Evolutionary conservation across 1,140 invertebrate species (phyloP), one percentile per base, ranked within the genome.

Genomic region (Sesamia nonagrioides): DNA sequence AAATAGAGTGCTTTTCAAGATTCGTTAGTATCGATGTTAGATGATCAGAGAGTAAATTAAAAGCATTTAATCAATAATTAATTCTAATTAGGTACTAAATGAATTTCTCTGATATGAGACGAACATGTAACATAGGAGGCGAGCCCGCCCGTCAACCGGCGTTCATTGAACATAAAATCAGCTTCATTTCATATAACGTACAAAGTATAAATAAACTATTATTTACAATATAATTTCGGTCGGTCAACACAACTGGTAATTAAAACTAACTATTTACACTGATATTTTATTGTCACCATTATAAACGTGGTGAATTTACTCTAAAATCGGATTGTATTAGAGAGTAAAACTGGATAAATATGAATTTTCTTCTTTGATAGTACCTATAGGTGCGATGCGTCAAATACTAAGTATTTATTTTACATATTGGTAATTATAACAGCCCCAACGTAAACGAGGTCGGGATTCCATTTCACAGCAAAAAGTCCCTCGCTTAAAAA

Each of bases 281-380:
- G 88, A 92, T 92, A 92, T 91, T 90, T 94, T 93, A 94, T 94
- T 94, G 92, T 94, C 92, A 93, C 92, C 92, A 93, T 92, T 85
- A 86, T 86, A 85, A 88, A 82, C 68, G 40, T 93, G 92, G 92
- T 94, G 92, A 94, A 86, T 87, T 88, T 90, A 84, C 72, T 77
- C 87, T 86, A 88, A 83, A 50, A 86, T 61, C 27, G 81, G 56
- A 58, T 73, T 52, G 68, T 37, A 48, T 71, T 66, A 15, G 33
- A 71, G 35, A 33, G 45, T 71, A 54, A 37, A 37, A 52, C 18
- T 18, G 48, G 48, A 58, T 69, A 33, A 33, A 45, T 21, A 50
- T 17, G 18, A 35, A 37, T 37, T 11, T 35, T 35, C 7, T 15
- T 35, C 21, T 35, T 71, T 54, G 48, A 52, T 52, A 71, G 7